Base-by-base conservation (phyloP, 1,140 invertebrate species). In the Solenopsis invicta region DNA sequence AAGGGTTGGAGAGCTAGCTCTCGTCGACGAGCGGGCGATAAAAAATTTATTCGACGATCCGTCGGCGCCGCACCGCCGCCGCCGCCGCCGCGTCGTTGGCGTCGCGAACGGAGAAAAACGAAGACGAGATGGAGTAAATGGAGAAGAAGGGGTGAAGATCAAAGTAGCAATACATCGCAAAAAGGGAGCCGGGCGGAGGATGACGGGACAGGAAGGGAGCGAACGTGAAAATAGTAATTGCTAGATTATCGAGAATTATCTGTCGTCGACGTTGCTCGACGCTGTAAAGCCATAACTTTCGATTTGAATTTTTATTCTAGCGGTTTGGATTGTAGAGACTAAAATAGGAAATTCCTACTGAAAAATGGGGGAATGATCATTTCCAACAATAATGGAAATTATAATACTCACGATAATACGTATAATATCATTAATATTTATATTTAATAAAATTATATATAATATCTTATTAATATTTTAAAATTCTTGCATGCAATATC, bases 11-110 rank as follows among this genome's bases (percentile, higher is more conserved):
- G 85, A 86, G 85, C 64, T 24, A 62, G 37, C 75, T 80, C 75
- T 86, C 75, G 76, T 69, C 85, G 77, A 86, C 85, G 77, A 86
- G 41, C 41, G 85, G n/a, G 50, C 56, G 77, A 88, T 90, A 80
- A 87, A 90, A 87, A 77, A 90, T 88, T 88, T 88, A 90, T 88
- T 74, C 66, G 87, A 67, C 89, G 69, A 90, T 87, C 76, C 52
- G 67, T 71, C 61, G 56, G 62, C 74, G 66, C 74, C 56, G 82
- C n/a, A n/a, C n/a, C n/a, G n/a, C n/a, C n/a, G n/a, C n/a, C n/a
- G n/a, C n/a, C 41, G 59, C 34, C 16, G 34, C n/a, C 72, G 80
- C 64, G 76, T 71, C 85, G 86, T 41, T 84, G 61, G 80, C 81
- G 48, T 69, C 56, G 84, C 48, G 86, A 82, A 59, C 61, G 62